These are phyloP conservation scores for Orthonevra nobilis DNA, from an alignment of 2,888 invertebrate species.

Conservation along the genomic window DNA sequence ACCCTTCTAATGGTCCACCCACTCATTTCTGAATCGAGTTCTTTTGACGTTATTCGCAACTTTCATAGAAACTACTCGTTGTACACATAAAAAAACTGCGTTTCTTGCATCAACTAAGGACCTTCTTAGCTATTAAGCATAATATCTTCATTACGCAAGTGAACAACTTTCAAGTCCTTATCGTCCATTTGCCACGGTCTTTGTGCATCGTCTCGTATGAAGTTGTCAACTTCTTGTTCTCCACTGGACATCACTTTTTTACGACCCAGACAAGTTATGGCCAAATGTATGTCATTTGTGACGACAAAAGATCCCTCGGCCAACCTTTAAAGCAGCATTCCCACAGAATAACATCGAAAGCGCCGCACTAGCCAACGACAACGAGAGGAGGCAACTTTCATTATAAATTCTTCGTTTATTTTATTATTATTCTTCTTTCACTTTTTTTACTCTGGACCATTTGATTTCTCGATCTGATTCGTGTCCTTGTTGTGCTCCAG, in stretches of 20 bases:
- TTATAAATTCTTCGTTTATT: conserved; percentile 54
- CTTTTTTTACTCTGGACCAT: conserved; percentile 55
- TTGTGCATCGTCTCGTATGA: conserved; percentile 11
- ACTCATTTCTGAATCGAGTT: too few relatives aligned
- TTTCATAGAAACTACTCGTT: too few relatives aligned
- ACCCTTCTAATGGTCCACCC: too few relatives aligned
- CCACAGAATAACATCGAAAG: conserved; percentile 26
- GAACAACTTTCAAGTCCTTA: conserved; percentile 1
- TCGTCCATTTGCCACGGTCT: conserved; percentile 12
- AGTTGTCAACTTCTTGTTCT: conserved; percentile 34
- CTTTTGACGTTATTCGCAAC: too few relatives aligned
- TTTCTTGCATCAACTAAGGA: too few relatives aligned
- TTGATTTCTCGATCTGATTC: conserved; percentile 69
- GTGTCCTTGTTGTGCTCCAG: conserved; percentile 55
- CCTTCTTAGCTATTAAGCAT: neutral
- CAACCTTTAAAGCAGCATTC: conserved; percentile 13
- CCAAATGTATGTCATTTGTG: conserved; percentile 57
- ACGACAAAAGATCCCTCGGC: conserved; percentile 33
- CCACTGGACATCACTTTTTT: conserved; percentile 48
- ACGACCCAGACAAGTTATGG: conserved; percentile 64
- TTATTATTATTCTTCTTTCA: conserved; percentile 36
- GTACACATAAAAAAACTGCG: too few relatives aligned
- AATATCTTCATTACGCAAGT: conserved; percentile 22
- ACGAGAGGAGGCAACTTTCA: conserved; percentile 57
- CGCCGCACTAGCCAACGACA: neutral